Evolutionary conservation across 2,888 invertebrate species (phyloP), one percentile per base, ranked within the genome.

Genomic region (Carcina quercana): DNA sequence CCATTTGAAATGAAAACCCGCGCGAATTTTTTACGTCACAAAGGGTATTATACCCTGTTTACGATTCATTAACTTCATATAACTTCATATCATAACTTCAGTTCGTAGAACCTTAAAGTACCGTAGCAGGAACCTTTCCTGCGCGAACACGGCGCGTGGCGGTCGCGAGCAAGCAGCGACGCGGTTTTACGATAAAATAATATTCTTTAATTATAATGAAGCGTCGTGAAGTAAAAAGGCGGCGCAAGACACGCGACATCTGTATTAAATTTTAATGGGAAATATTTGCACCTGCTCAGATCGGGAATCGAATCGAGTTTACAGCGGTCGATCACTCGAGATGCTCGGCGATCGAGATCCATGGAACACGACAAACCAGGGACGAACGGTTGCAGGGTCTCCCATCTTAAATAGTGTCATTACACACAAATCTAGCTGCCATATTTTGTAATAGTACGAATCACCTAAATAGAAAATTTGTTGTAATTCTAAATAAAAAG

Each of bases 241-340:
- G 61, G 62, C 67, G 67, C 78, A n/a, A n/a, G n/a, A n/a, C n/a
- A 78, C 75, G 73, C 78, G 82, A 82, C 78, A 75, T 72, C 76
- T 82, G 78, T 78, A 78, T 82, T 76, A 78, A 80, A 75, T 66
- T 76, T 79, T 74, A 80, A 82, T 80, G 74, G 68, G 73, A 71
- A 68, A 62, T 53, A 44, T 53, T 57, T 70, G 80, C 82, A 82
- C 78, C 80, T 82, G 82, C 82, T 43, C 49, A 35, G 46, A 50
- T 50, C 53, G 50, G 45, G 50, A 56, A 56, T 55, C 65, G 51
- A 53, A n/a, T 24, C 24, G 11, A 24, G 63, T 61, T 64, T 56
- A 57, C 52, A 28, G 44, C 55, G 59, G 61, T 63, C 62, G 64
- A 67, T 66, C 69, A 66, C 57, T 59, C 44, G 46, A 51, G 42